These are phyloP conservation scores for Sesamia nonagrioides DNA, from an alignment of 1,140 invertebrate species.

Conservation along the genomic window DNA sequence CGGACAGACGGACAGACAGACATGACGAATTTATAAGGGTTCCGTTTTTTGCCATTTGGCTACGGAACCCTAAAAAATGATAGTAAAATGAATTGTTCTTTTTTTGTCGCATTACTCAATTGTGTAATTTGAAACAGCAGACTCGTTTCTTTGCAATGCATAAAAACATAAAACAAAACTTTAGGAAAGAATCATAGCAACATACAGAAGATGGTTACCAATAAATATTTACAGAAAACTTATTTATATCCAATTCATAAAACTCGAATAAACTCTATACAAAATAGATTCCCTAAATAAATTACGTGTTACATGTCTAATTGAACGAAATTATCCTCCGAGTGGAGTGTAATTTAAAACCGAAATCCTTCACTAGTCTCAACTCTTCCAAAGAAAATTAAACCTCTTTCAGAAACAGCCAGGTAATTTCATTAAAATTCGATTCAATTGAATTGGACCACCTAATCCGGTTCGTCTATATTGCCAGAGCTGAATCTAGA, in stretches of 20 bases:
- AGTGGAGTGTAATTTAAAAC: constrained; percentile 38
- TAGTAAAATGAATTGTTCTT: too few species aligned
- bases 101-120: too few species aligned
- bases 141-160: too few species aligned
- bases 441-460: constrained; percentile 61
- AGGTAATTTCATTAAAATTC: constrained; percentile 65
- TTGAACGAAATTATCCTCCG: neutral
- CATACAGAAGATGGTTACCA: too few species aligned
- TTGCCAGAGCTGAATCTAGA: constrained; percentile 45
- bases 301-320: neutral
- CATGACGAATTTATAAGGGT: too few species aligned
- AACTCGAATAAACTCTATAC: neutral
- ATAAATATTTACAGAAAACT: too few species aligned
- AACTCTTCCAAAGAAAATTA: constrained; percentile 53
- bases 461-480: constrained; percentile 58
- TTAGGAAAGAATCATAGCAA: too few species aligned
- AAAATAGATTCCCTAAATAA: neutral
- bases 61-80: too few species aligned
- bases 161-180: too few species aligned
- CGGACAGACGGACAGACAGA: too few species aligned
- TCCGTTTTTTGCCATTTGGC: too few species aligned
- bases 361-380: constrained; percentile 48
- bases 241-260: neutral
- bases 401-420: constrained; percentile 45
- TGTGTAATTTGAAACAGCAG: too few species aligned